A percentile compares a stretch with the other conserved stretches of the same genome.
phyloP scores from a whole-genome alignment of 1,140 invertebrate species.

The Drosophila oshimai region DNA sequence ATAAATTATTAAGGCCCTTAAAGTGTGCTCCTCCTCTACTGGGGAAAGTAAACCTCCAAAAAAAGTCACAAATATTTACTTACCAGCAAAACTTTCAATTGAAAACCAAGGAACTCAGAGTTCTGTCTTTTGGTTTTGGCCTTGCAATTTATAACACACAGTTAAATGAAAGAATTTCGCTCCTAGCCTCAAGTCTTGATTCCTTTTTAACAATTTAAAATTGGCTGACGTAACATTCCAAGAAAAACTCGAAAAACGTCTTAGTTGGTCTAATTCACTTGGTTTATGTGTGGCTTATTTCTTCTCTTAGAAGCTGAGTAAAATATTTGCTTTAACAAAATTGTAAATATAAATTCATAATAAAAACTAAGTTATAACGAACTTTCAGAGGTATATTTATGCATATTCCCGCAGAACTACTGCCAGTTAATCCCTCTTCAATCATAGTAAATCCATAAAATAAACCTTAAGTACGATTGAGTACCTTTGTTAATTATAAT shows the following conservation, averaged over 20 bases:
- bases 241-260: background rate
- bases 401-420: background rate
- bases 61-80: slow-evolving; percentile 41
- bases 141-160: slow-evolving; percentile 62
- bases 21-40: slow-evolving; percentile 32
- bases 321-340: background rate
- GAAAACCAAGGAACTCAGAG: slow-evolving; percentile 43
- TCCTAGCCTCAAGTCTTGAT: background rate
- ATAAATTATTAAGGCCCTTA: slow-evolving; percentile 33
- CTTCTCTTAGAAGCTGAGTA: background rate
- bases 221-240: slow-evolving; percentile 32
- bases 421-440: background rate
- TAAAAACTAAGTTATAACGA: background rate
- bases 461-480: background rate
- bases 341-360: background rate
- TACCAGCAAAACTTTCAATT: slow-evolving; percentile 73
- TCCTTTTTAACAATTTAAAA: slow-evolving; percentile 31
- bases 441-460: background rate
- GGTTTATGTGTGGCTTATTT: background rate
- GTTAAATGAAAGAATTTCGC: slow-evolving; percentile 58
- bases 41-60: background rate
- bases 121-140: background rate
- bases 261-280: background rate
- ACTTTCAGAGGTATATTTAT: background rate
- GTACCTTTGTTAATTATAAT: slow-evolving; percentile 16